Evolutionary conservation across 2,888 invertebrate species (phyloP).

Genomic region (Drosophila subsilvestris): DNA sequence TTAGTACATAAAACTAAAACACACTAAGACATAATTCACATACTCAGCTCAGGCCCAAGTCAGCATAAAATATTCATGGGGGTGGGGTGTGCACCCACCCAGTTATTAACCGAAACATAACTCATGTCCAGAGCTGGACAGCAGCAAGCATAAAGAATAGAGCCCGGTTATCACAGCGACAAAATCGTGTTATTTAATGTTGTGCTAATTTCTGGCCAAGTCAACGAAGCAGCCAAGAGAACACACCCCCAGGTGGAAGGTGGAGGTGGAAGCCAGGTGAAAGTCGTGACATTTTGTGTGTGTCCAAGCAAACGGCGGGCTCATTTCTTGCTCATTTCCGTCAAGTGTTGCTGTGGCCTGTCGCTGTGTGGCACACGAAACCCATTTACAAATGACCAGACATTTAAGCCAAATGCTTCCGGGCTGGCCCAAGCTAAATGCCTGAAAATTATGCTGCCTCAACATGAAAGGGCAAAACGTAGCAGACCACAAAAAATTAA

Average conservation of each 20-base stretch:
- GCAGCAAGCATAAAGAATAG: slow-evolving; percentile 31
- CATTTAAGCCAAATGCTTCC: slow-evolving; percentile 78
- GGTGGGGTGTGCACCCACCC: slow-evolving; percentile 37
- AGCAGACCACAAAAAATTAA: slow-evolving; percentile 29
- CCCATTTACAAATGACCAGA: slow-evolving; percentile 76
- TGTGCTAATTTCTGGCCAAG: slow-evolving; percentile 74
- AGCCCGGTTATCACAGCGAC: slow-evolving; percentile 61
- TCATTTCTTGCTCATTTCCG: slow-evolving; percentile 76
- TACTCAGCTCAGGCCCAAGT: slow-evolving; percentile 35
- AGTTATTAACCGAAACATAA: slow-evolving; percentile 62
- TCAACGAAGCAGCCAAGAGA: slow-evolving; percentile 29
- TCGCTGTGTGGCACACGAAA: slow-evolving; percentile 65
- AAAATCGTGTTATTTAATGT: slow-evolving; percentile 78
- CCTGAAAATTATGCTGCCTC: slow-evolving; percentile 75
- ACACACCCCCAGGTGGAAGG: slow-evolving; percentile 24
- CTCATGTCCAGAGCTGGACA: slow-evolving; percentile 67
- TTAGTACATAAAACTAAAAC: slow-evolving; percentile 45
- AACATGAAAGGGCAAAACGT: slow-evolving; percentile 62
- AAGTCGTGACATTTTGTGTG: slow-evolving; percentile 74
- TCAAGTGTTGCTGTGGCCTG: slow-evolving; percentile 58
- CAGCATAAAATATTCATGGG: slow-evolving; percentile 59
- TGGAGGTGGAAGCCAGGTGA: slow-evolving; percentile 51
- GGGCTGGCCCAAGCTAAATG: slow-evolving; percentile 66
- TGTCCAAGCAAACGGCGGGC: slow-evolving; percentile 50
- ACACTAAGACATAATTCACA: slow-evolving; percentile 45